Evolutionary conservation across 64 coral and sea anemone species (phyloP).

Genomic region (Astreopora myriophthalma): DNA sequence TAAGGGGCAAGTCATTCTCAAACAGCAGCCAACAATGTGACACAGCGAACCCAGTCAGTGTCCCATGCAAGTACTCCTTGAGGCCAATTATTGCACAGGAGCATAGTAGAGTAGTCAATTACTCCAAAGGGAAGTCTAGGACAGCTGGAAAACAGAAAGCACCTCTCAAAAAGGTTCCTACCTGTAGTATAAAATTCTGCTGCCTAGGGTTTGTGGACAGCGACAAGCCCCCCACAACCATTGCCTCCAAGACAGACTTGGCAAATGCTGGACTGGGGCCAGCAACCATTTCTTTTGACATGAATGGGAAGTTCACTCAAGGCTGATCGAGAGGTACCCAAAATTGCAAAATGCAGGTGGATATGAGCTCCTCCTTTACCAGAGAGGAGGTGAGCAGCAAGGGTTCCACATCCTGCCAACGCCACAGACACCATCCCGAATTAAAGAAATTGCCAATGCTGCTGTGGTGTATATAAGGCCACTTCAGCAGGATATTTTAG

Average conservation of each 20-base stretch:
- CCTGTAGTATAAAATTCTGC: slow-evolving; percentile 66
- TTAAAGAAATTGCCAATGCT: slow-evolving; percentile 66
- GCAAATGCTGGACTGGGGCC: slow-evolving; percentile 66
- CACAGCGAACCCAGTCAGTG: slow-evolving; percentile 18
- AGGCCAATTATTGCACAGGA: slow-evolving; percentile 24
- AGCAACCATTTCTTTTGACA: slow-evolving; percentile 44
- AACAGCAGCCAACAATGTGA: slow-evolving; percentile 22
- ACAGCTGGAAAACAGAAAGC: slow-evolving; percentile 50
- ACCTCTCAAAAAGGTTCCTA: slow-evolving; percentile 60
- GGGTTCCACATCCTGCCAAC: slow-evolving; percentile 52
- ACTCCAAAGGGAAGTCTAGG: slow-evolving; percentile 48
- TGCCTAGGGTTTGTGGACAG: slow-evolving; percentile 37
- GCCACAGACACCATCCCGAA: slow-evolving; percentile 54
- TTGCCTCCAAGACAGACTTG: slow-evolving; percentile 9
- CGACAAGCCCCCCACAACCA: slow-evolving; percentile 58
- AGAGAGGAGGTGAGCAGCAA: slow-evolving; percentile 67
- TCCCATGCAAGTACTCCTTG: slow-evolving; percentile 24
- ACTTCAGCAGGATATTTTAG: slow-evolving; percentile 40
- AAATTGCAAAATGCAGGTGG: slow-evolving; percentile 23
- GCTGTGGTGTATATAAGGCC: slow-evolving; percentile 61
- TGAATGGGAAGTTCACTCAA: slow-evolving; percentile 52
- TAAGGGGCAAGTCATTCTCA: slow-evolving; percentile 24
- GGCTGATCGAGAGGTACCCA: slow-evolving; percentile 45
- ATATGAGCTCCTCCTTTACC: slow-evolving; percentile 61
- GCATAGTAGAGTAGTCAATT: slow-evolving; percentile 57